phyloP scores from a whole-genome alignment of 2,797 vertebrate species.

The Platalea minor region DNA sequence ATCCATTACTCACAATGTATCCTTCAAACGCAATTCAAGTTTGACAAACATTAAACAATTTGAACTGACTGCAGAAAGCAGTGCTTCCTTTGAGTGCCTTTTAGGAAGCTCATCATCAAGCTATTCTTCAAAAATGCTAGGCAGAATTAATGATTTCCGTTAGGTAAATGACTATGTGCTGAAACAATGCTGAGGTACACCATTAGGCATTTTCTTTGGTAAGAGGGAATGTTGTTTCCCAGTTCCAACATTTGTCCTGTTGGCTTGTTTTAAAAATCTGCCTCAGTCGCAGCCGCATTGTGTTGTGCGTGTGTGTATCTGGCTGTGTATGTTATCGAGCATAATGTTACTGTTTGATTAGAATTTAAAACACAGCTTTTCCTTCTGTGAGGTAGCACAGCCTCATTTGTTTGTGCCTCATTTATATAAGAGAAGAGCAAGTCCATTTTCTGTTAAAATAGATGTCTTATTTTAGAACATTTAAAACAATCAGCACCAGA shows the following conservation, averaged over 20 bases:
- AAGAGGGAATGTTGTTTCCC: background rate
- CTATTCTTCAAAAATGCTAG: constrained; percentile 15
- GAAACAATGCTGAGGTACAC: background rate
- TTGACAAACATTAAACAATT: constrained; percentile 64
- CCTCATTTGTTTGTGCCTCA: background rate
- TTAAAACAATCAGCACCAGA: background rate
- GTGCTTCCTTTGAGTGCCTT: constrained; percentile 50
- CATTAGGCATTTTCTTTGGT: background rate
- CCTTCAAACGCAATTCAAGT: constrained; percentile 52
- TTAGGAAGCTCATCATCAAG: constrained; percentile 37
- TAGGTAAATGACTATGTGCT: constrained; percentile 5
- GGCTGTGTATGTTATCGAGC: background rate
- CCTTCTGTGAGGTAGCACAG: background rate
- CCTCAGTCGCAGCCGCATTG: background rate
- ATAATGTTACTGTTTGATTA: background rate
- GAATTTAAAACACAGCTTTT: constrained; percentile 35
- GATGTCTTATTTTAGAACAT: background rate
- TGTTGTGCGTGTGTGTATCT: accelerated
- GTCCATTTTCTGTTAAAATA: constrained; percentile 10
- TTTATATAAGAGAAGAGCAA: background rate
- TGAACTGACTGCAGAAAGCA: background rate
- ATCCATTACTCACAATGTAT: constrained; percentile 34
- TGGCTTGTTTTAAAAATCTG: background rate
- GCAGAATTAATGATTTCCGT: constrained; percentile 57
- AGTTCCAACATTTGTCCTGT: background rate